Percentiles rank a stretch among this genome's conserved stretches.
Evolutionary conservation across 2,888 invertebrate genomes (phyloP).

Genomic region (Eupithecia abbreviata): DNA sequence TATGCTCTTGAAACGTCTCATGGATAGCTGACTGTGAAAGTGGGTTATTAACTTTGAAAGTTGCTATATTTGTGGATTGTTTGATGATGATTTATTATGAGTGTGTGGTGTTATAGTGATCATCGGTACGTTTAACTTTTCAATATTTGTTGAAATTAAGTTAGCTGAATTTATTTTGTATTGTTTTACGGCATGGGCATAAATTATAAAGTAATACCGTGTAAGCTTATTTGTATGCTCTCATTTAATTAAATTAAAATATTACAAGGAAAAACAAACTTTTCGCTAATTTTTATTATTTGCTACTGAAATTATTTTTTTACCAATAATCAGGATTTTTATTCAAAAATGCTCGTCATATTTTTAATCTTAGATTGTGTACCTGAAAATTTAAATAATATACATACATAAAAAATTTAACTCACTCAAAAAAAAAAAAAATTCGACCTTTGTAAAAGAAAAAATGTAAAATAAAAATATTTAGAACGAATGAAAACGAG

Average conservation of each 20-base stretch:
- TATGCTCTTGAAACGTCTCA: conserved; percentile 53
- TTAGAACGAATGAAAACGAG: neutral
- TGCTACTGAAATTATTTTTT: neutral
- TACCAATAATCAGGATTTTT: neutral
- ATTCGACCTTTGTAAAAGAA: neutral
- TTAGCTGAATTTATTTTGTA: neutral
- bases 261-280: neutral
- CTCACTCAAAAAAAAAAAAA: neutral
- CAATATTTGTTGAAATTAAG: neutral
- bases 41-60: conserved; percentile 54
- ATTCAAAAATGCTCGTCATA: no score
- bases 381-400: no score
- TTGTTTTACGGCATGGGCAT: neutral
- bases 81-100: conserved; percentile 67
- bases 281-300: neutral
- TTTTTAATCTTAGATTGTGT: no score
- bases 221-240: neutral
- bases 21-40: conserved; percentile 70
- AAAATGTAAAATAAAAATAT: neutral
- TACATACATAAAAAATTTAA: no score
- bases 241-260: neutral
- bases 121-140: conserved; percentile 70
- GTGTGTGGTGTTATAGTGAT: conserved; percentile 80
- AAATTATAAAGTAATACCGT: neutral
- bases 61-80: conserved; percentile 35